Evolutionary conservation across 2,797 vertebrate genomes (phyloP), one percentile per base, ranked within the genome.

Genomic region (Picus viridis): DNA sequence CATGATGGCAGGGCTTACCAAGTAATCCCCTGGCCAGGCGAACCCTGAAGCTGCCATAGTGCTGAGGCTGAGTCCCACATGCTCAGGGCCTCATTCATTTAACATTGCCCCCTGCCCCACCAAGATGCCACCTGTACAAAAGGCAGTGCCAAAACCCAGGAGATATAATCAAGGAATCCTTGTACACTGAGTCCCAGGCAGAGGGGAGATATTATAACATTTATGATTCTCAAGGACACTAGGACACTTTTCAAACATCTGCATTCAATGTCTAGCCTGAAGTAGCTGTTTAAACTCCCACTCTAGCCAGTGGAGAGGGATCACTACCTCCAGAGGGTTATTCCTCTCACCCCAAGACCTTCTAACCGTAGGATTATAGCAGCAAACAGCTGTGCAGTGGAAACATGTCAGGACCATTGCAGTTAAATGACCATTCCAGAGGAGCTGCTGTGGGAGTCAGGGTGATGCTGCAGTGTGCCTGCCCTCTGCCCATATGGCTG

Each of bases 401-500:
- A 41, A 94, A 70, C 2, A 2, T 0, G 0, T 54, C 58, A 67
- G 78, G 47, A 85, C 49, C 41, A 2, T 1, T 23, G n/a, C 29
- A 82, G 34, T 26, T 34, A 67, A 92, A 51, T 1, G 1, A 16
- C 47, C 34, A 16, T 19, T 72, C 1, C 1, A 59, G 20, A 72
- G 53, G 27, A 83, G 72, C 72, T 20, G 67, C 71, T 39, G 41
- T 16, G 1, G 3, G 64, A 58, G 59, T 12, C 68, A n/a, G 73
- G 79, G 34, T 7, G 4, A 9, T 14, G 57, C 23, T 77, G 36
- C 30, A 34, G 17, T 1, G 2, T 5, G 1, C 30, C 70, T 41
- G 29, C 17, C 57, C 43, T 10, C 47, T 73, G 70, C 65, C n/a
- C 61, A 5, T 0, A 0, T 2, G 2, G 17, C 15, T 2, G 0